These are phyloP conservation scores for Chlorodrepanis virens DNA, from an alignment of 2,113 vertebrate species.

Conservation along the genomic window DNA sequence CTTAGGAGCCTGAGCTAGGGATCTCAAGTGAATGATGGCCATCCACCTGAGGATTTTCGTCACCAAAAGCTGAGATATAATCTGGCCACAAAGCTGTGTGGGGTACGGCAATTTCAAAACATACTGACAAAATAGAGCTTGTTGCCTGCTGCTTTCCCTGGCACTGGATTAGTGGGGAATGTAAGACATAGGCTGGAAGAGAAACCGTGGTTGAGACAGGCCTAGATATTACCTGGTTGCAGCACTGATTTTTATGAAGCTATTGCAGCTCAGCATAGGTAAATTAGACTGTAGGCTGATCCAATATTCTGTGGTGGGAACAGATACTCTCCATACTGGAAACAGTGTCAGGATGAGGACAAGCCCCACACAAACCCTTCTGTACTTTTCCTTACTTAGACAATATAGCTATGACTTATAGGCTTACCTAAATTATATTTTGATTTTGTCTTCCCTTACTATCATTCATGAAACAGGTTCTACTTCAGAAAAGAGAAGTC, in stretches of 20 bases:
- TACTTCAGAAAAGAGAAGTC: slow-evolving; percentile 70
- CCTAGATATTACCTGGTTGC: not conserved
- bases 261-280: not conserved
- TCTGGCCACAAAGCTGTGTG: not conserved
- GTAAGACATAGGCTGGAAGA: not conserved
- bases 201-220: not conserved
- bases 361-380: not conserved
- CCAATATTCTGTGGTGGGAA: not conserved
- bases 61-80: not conserved
- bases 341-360: not conserved
- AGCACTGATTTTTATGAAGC: not conserved
- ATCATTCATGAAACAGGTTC: slow-evolving; percentile 52
- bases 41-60: not conserved
- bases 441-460: not conserved
- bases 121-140: not conserved
- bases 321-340: not conserved
- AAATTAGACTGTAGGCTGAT: not conserved
- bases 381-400: not conserved
- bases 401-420: not conserved
- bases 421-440: not conserved
- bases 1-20: not conserved
- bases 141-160: not conserved
- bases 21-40: not conserved
- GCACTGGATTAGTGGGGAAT: not conserved
- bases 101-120: not conserved